phyloP scores from a whole-genome alignment of 2,888 invertebrate genomes.

The Heliconius aoede region DNA sequence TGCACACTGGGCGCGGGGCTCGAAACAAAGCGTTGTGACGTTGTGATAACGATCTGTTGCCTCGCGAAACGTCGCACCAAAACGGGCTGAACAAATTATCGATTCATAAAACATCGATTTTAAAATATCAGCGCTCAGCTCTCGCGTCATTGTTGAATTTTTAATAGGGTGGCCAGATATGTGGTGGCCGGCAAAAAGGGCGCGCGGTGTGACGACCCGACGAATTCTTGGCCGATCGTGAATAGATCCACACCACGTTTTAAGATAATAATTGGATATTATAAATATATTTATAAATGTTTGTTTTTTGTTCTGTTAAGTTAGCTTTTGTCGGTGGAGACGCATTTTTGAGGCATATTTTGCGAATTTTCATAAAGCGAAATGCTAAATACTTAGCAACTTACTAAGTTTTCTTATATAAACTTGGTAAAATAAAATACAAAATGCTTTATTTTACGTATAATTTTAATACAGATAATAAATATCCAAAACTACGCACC shows the following conservation, averaged over 20 bases:
- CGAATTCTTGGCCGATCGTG: conserved; percentile 41
- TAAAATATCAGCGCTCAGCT: conserved; percentile 76
- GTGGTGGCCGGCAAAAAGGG: conserved; percentile 42
- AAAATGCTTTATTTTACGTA: not conserved
- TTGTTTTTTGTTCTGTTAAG: not conserved
- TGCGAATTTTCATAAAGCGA: not conserved
- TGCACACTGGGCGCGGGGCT: conserved; percentile 76
- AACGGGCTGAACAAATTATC: conserved; percentile 82
- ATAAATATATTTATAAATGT: conserved; percentile 40
- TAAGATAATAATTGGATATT: conserved; percentile 35
- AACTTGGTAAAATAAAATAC: not conserved
- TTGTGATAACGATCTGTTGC: conserved; percentile 78
- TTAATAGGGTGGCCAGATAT: conserved; percentile 68
- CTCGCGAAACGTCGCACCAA: conserved; percentile 80
- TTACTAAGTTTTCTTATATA: not conserved
- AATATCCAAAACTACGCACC: not conserved
- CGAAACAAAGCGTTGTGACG: conserved; percentile 83
- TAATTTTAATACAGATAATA: not conserved
- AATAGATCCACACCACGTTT: conserved; percentile 44
- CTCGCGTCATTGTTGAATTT: conserved; percentile 74
- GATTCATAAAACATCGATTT: conserved; percentile 84
- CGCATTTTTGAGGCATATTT: not conserved
- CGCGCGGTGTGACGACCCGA: conserved; percentile 38
- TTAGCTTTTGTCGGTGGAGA: conserved; percentile 7
- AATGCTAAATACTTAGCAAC: too few relatives aligned